Evolutionary conservation across 2,888 invertebrate species (phyloP), one percentile per base, ranked within the genome.

Genomic region (Antheraea assamensis): DNA sequence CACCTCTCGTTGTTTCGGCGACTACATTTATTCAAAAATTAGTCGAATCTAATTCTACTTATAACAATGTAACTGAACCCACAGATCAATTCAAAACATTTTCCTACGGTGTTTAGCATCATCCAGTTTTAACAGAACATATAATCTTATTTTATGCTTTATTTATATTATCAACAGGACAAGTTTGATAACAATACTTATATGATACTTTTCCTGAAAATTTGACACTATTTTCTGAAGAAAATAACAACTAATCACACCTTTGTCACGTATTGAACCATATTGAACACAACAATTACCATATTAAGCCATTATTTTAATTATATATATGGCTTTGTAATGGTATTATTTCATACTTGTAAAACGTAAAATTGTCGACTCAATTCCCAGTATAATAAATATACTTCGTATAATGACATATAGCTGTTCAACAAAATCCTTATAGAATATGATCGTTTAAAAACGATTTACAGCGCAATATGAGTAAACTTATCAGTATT

Each of bases 401-500:
- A 58, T 77, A 73, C 76, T 78, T 76, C 74, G 72, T n/a, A 47
- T 49, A 77, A 76, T 72, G 76, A 74, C 77, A 71, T 70, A 42
- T 21, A 70, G 8, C 55, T 73, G 55, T 35, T 55, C 21, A 73
- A 73, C 55, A 70, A 70, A 70, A 73, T 58, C 81, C 83, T 81
- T 83, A n/a, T n/a, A 81, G 73, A 74, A 78, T 80, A 83, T 82
- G 80, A 79, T 79, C 79, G 78, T 81, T 80, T 78, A 77, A 83
- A 83, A 84, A 85, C 80, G 83, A 81, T 78, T 81, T 77, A 79
- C 81, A 77, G 74, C 80, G 76, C 73, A 74, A 77, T 79, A 83
- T 88, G 85, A 87, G 84, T 84, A 86, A 90, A 88, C 88, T 87
- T 89, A 90, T 90, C 87, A 90, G 87, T 90, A 91, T 90, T 89